Conservation (phyloP, 1,140 invertebrate genomes). For the Lepidostoma basale region DNA sequence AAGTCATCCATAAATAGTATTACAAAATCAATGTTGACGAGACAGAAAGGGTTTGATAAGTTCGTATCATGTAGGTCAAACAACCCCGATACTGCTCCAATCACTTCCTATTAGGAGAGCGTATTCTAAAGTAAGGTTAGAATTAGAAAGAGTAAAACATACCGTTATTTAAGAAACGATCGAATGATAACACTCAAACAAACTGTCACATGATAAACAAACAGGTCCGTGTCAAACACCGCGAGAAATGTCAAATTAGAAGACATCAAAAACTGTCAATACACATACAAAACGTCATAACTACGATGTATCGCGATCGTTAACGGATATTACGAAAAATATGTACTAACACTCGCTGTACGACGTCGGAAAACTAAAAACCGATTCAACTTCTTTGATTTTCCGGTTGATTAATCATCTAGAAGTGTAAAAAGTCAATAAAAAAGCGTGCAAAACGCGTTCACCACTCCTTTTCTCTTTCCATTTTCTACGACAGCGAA, state of each 20-base stretch:
- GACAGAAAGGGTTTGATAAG: neutral
- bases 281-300: conserved; percentile 37
- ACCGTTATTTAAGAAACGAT: conserved; percentile 10
- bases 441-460: conserved; percentile 28
- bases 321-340: conserved; percentile 21
- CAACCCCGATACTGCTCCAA: conserved; percentile 17
- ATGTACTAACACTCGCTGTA: conserved; percentile 18
- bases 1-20: neutral
- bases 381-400: conserved; percentile 19
- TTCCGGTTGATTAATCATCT: conserved; percentile 26
- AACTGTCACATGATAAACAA: conserved; percentile 32
- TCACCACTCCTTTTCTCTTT: conserved; percentile 38
- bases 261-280: conserved; percentile 36
- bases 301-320: conserved; percentile 20
- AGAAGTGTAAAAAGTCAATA: conserved; percentile 20
- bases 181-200: conserved; percentile 2
- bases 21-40: neutral
- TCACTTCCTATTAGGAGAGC: conserved; percentile 24
- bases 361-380: conserved; percentile 11
- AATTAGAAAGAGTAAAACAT: conserved; percentile 14
- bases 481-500: conserved; percentile 30
- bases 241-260: conserved; percentile 31
- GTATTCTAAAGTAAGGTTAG: conserved; percentile 23
- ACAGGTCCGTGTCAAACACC: conserved; percentile 21
- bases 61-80: conserved; percentile 24